A percentile compares a stretch with the other conserved stretches of the same genome.
Evolutionary conservation across 2,113 vertebrate species (phyloP).

Genomic region (Chloroceryle aenea): DNA sequence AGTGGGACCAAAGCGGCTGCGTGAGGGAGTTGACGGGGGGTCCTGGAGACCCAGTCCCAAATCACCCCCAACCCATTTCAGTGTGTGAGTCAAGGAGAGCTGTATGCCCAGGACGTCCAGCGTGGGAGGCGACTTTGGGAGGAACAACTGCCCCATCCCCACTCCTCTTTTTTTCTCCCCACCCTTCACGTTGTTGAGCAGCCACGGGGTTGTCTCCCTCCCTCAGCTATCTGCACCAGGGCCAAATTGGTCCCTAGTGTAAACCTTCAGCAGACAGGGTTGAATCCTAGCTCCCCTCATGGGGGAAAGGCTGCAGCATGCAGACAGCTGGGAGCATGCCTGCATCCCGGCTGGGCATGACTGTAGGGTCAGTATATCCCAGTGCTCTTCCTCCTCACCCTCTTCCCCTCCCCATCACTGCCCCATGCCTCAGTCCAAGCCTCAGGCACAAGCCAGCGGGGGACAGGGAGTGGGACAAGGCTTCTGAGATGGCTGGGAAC

Average conservation of each 20-base stretch:
- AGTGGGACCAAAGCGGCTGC: background rate
- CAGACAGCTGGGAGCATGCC: background rate
- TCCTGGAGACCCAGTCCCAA: background rate
- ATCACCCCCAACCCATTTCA: background rate
- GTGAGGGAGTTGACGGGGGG: background rate
- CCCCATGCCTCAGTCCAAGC: background rate
- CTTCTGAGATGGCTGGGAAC: conserved; percentile 32
- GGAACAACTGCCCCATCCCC: background rate
- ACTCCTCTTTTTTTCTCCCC: background rate
- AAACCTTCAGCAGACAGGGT: background rate
- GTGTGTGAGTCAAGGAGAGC: background rate
- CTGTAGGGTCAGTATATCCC: background rate
- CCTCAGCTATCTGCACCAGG: background rate
- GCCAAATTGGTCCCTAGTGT: background rate
- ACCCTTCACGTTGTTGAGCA: background rate
- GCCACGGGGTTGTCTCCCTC: background rate
- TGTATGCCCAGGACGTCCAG: background rate
- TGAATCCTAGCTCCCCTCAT: background rate
- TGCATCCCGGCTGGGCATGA: background rate
- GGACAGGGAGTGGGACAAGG: background rate
- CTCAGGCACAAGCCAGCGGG: background rate
- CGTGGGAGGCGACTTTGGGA: background rate
- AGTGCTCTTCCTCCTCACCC: background rate
- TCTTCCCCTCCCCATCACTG: background rate
- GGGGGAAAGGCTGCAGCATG: background rate